These are phyloP conservation scores for Erebia epiphron DNA, from an alignment of 2,888 invertebrate species.

Conservation along the genomic window DNA sequence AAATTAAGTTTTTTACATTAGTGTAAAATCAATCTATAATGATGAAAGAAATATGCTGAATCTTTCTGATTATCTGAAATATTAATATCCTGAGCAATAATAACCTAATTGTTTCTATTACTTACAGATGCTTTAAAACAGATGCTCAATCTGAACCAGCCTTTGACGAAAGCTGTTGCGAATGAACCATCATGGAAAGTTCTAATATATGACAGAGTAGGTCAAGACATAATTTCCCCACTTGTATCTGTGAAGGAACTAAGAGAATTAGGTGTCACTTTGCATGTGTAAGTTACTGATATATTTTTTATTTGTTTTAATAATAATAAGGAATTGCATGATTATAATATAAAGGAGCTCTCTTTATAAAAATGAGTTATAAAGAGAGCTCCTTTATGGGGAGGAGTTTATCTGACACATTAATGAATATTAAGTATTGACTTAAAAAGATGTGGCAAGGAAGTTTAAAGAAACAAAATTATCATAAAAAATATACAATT, in stretches of 20 bases:
- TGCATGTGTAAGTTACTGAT: conserved; percentile 92
- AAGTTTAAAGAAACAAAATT: no score
- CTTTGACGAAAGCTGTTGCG: conserved; percentile 88
- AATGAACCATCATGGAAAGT: conserved; percentile 98
- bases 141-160: conserved; percentile 96
- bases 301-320: no score
- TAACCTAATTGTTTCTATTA: conserved; percentile 49
- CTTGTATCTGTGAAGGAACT: conserved; percentile 97
- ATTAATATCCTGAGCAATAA: background rate
- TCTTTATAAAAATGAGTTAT: no score
- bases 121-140: conserved; percentile 94
- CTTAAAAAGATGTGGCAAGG: no score
- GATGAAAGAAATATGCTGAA: background rate
- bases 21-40: background rate
- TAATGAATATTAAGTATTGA: no score
- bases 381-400: no score
- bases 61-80: background rate
- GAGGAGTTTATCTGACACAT: no score
- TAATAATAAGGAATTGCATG: background rate
- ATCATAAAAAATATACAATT: no score
- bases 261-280: conserved; percentile 97
- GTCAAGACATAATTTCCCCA: conserved; percentile 99
- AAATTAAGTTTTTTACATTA: background rate
- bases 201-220: conserved; percentile 96
- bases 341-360: no score